Evolutionary conservation across 2,113 vertebrate genomes (phyloP).

Genomic region (Phalacrocorax carbo): DNA sequence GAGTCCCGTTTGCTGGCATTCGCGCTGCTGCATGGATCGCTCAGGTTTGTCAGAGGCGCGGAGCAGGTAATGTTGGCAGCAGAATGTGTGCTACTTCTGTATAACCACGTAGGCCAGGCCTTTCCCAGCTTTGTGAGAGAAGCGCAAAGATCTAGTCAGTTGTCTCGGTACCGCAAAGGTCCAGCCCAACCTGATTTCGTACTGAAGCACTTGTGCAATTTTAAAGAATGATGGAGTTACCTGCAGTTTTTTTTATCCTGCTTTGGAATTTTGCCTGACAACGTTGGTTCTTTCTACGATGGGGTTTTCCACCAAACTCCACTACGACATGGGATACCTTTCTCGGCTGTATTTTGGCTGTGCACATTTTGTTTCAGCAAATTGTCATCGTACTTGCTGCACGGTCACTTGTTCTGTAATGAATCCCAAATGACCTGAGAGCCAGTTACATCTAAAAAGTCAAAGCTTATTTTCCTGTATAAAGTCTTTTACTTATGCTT

Average conservation of each 20-base stretch:
- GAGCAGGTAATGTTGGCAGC: background rate
- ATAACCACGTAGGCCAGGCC: rapidly evolving
- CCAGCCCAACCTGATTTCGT: too few species aligned
- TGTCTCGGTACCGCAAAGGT: background rate
- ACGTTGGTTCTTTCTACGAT: rapidly evolving
- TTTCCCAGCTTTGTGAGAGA: background rate
- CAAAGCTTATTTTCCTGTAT: background rate
- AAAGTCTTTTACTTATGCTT: background rate
- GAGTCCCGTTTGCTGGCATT: background rate
- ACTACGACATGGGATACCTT: rapidly evolving
- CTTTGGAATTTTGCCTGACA: too few species aligned
- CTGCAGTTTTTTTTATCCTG: too few species aligned
- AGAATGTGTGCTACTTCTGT: background rate
- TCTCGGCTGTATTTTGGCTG: background rate
- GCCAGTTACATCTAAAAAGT: background rate
- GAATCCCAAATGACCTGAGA: background rate
- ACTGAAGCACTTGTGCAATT: too few species aligned
- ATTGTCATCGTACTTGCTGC: rapidly evolving
- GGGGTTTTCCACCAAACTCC: background rate
- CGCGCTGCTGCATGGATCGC: rapidly evolving
- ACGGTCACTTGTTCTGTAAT: background rate
- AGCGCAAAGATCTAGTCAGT: too few species aligned
- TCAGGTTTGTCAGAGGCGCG: rapidly evolving
- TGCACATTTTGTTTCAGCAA: background rate
- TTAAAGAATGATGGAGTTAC: too few species aligned